Evolutionary conservation across 2,888 invertebrate species (phyloP), one percentile per base, ranked within the genome.

Genomic region (Isoperla grammatica): DNA sequence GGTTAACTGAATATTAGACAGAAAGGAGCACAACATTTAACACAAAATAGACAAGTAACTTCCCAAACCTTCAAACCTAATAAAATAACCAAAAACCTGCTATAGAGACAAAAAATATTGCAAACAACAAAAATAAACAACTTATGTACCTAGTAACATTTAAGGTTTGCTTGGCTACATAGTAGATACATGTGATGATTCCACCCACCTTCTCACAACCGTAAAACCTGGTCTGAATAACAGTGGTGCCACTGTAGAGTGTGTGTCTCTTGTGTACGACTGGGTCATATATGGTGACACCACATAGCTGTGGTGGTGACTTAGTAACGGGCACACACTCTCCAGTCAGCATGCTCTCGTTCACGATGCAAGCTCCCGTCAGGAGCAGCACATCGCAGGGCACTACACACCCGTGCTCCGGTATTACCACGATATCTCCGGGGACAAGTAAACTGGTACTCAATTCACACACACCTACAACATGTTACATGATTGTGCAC

Each of bases 321-420:
- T 82, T 82, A 2, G 79, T 79, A 8, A 81, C 78, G 1, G 81
- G 81, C 22, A 80, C 79, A 70, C 81, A 80, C 67, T 83, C 82
- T 45, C 91, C 93, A 63, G 95, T 95, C 2, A 96, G 82, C 89
- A 95, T 93, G 70, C 92, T 90, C 75, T 96, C 95, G 72, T 95
- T 94, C 60, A 96, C 91, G 67, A 95, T 92, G 69, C 91, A 93
- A 42, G 87, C 87, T 45, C 95, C 95, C 19, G 87, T 85, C 20
- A 95, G 77, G 23, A 96, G 77, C 64, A 93, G 84, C 9, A 91
- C 93, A 73, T 96, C 95, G 75, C 88, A 88, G 1, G 86, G 83
- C 79, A 90, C 84, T 12, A 85, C 77, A 70, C 88, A 89, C 53
- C 91, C 90, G 67, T 85, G 81, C 3, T 85, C 79, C 1, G 95